Conservation (phyloP, 2,113 vertebrate genomes). For the Uria lomvia region DNA sequence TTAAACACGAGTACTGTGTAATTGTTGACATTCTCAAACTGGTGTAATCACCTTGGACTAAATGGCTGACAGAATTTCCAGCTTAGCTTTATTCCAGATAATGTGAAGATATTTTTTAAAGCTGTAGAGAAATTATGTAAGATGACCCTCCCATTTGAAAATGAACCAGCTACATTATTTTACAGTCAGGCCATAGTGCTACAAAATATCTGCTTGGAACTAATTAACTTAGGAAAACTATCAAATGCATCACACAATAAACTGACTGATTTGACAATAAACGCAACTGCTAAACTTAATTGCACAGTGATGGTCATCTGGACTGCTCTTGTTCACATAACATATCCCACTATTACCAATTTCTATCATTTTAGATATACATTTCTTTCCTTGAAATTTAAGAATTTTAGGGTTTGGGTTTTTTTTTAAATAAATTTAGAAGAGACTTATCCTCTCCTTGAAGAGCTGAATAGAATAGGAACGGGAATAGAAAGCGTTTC, state of each 20-base stretch:
- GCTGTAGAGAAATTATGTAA: background rate
- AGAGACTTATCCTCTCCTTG: background rate
- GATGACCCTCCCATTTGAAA: background rate
- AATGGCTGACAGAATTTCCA: slow-evolving; percentile 36
- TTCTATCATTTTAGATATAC: background rate
- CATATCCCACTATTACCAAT: background rate
- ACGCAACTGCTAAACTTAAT: background rate
- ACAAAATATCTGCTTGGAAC: background rate
- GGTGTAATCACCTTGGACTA: slow-evolving; percentile 49
- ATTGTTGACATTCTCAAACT: slow-evolving; percentile 53
- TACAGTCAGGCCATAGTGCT: background rate
- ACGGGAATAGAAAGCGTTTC: background rate
- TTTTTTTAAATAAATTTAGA: background rate
- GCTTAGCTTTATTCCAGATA: slow-evolving; percentile 3
- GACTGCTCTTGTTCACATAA: background rate
- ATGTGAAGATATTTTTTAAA: slow-evolving; percentile 14
- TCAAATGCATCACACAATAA: background rate
- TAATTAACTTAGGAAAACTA: background rate
- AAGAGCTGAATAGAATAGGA: background rate
- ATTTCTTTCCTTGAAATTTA: background rate
- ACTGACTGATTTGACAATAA: background rate
- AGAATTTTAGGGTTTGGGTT: background rate
- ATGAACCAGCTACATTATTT: background rate
- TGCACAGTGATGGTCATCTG: background rate
- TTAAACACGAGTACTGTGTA: slow-evolving; percentile 59